Percentiles rank a stretch among this genome's conserved stretches.
phyloP scores from a whole-genome alignment of 2,888 invertebrate genomes.

The Falcaria lacertinaria region DNA sequence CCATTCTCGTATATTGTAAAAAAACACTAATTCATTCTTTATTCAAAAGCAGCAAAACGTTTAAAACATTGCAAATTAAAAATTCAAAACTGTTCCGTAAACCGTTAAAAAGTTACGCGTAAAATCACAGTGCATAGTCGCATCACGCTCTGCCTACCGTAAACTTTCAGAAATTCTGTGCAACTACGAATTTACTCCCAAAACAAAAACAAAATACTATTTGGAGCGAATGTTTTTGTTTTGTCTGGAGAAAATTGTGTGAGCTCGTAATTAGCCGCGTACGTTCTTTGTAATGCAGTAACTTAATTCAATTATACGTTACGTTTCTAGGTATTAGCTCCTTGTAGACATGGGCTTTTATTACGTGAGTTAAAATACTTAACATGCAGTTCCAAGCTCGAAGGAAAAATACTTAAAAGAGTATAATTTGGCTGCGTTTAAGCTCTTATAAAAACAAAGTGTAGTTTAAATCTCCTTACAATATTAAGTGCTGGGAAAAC shows the following conservation, averaged over 20 bases:
- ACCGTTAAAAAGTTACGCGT: conserved; percentile 7
- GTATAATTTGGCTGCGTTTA: too few species aligned
- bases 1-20: too few species aligned
- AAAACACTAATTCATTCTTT: too few species aligned
- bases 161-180: conserved; percentile 1
- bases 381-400: not conserved
- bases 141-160: conserved; percentile 3
- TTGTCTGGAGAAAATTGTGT: conserved; percentile 22
- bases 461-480: too few species aligned
- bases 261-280: conserved; percentile 9
- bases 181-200: conserved; percentile 28
- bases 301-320: not conserved
- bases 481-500: too few species aligned
- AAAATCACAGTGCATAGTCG: conserved; percentile 6
- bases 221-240: conserved; percentile 22
- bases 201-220: conserved; percentile 33
- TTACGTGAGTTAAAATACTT: not conserved
- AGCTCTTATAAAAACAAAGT: too few species aligned
- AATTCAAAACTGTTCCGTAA: conserved; percentile 5
- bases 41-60: not conserved
- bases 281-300: conserved; percentile 7
- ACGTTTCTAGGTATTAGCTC: conserved; percentile 1
- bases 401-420: not conserved
- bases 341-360: not conserved
- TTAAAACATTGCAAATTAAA: conserved; percentile 3